phyloP scores from a whole-genome alignment of 2,888 invertebrate genomes.

The Pammene fasciana region DNA sequence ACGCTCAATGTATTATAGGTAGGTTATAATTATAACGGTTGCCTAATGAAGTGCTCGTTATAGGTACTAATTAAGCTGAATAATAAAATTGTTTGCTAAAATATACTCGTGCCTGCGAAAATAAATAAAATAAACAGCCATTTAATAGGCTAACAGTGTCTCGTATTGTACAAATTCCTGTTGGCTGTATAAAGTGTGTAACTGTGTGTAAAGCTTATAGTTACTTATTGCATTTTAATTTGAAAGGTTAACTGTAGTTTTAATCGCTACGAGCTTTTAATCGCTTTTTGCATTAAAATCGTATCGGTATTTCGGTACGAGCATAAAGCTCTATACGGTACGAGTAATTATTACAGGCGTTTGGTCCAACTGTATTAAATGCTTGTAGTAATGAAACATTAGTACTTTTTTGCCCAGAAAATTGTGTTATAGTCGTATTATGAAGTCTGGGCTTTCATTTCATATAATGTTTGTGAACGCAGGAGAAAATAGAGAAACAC shows the following conservation, averaged over 20 bases:
- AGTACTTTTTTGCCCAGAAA: too few species aligned
- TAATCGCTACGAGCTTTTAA: slow-evolving; percentile 19
- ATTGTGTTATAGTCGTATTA: too few species aligned
- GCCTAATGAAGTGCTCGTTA: too few species aligned
- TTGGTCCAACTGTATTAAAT: too few species aligned
- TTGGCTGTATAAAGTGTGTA: slow-evolving; percentile 6
- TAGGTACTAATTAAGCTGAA: slow-evolving; percentile 4
- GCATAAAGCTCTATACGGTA: too few species aligned
- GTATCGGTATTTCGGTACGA: too few species aligned
- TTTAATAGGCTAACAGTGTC: slow-evolving; percentile 20
- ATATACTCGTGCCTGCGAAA: slow-evolving; percentile 1
- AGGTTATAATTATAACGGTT: too few species aligned
- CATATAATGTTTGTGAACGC: too few species aligned
- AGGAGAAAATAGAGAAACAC: too few species aligned
- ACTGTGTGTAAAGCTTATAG: not conserved
- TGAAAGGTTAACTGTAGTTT: not conserved
- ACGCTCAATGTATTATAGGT: too few species aligned
- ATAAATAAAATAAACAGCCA: slow-evolving; percentile 17
- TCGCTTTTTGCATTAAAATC: slow-evolving; percentile 23
- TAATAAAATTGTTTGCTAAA: not conserved
- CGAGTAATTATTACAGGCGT: slow-evolving; percentile 5
- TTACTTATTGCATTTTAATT: slow-evolving; percentile 4
- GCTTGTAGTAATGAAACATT: too few species aligned
- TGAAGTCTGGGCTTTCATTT: too few species aligned
- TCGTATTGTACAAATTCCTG: slow-evolving; percentile 16